Evolutionary conservation across 1,140 invertebrate species (phyloP), one percentile per base, ranked within the genome.

Genomic region (Sweltsa coloradensis): DNA sequence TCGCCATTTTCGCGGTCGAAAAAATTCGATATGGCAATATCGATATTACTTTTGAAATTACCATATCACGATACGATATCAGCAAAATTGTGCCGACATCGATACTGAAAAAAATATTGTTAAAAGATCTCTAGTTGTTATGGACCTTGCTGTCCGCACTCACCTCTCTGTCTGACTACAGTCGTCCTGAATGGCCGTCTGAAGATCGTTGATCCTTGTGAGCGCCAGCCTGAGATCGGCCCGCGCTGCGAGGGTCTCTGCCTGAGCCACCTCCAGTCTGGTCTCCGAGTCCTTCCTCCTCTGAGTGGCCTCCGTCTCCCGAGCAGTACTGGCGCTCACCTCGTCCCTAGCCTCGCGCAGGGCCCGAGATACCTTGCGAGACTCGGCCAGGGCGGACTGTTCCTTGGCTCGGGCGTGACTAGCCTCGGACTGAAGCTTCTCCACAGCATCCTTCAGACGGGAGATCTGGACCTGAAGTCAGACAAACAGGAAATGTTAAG

Each of bases 131-230:
- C n/a, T n/a, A n/a, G n/a, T n/a, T n/a, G n/a, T n/a, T n/a, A n/a
- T n/a, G n/a, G n/a, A n/a, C n/a, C n/a, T n/a, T n/a, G n/a, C n/a
- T n/a, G n/a, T n/a, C n/a, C n/a, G n/a, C n/a, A n/a, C n/a, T n/a
- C n/a, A n/a, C n/a, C n/a, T n/a, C n/a, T n/a, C n/a, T n/a, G n/a
- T n/a, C n/a, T n/a, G n/a, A n/a, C n/a, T n/a, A n/a, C n/a, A n/a
- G n/a, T 80, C 78, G 3, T 76, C 86, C 57, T 88, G 81, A 60
- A 90, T 81, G n/a, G 85, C 86, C 55, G 79, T 76, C 55, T 89
- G 86, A 6, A 91, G 64, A 63, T 90, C 87, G 39, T 86, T 81
- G 51, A 90, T 88, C 55, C 87, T 70, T 60, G 89, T 85, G 52
- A 89, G 65, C 5, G 88, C 86, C 54, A 90, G 64, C 45, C 83